phyloP scores from a whole-genome alignment of 2,113 vertebrate genomes.

The Pongo pygmaeus region DNA sequence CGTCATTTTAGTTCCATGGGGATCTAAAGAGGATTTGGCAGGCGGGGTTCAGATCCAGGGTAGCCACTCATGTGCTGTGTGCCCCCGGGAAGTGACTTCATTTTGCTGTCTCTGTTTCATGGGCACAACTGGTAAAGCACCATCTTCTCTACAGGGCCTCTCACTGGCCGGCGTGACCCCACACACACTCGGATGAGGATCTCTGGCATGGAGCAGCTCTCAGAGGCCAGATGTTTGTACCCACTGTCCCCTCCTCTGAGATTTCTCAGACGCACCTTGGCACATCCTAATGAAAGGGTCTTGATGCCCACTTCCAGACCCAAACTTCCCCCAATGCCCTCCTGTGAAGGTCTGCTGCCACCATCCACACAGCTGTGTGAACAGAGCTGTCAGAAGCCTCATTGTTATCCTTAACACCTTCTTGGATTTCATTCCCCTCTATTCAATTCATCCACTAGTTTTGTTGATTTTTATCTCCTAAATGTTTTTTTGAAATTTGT shows the following conservation, averaged over 20 bases:
- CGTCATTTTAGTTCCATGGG: accelerated
- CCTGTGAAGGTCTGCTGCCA: accelerated
- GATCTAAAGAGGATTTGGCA: neutral
- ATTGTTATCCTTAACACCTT: accelerated
- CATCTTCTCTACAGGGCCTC: accelerated
- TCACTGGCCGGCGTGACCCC: accelerated
- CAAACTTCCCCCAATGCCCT: neutral
- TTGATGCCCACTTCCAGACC: neutral
- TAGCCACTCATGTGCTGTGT: accelerated
- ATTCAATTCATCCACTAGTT: accelerated
- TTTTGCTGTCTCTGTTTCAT: neutral
- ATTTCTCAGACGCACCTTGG: neutral
- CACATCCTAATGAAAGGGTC: accelerated
- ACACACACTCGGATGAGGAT: accelerated
- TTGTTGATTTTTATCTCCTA: neutral
- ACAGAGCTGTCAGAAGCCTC: neutral
- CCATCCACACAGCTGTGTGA: accelerated
- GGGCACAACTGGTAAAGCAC: accelerated
- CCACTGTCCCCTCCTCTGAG: neutral
- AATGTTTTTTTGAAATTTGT: neutral
- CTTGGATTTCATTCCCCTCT: neutral
- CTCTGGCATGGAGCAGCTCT: neutral
- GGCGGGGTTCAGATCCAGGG: accelerated
- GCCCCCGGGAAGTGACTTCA: accelerated
- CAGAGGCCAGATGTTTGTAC: accelerated